Percentiles rank a stretch among this genome's conserved stretches.
phyloP scores from a whole-genome alignment of 2,888 invertebrate species.

The Malacosoma neustria region DNA sequence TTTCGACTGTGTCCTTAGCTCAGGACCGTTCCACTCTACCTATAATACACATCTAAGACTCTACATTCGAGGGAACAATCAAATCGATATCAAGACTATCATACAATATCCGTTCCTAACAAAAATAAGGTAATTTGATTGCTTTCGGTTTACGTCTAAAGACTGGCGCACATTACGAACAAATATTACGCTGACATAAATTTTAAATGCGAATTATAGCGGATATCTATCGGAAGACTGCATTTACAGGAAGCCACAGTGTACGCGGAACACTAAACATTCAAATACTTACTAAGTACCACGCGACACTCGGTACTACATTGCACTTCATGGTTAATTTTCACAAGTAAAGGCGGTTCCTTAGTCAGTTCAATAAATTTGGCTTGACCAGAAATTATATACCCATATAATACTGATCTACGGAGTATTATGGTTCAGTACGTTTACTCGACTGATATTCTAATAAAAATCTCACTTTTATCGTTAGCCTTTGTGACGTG shows the following conservation, averaged over 20 bases:
- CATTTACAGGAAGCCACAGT: constrained; percentile 70
- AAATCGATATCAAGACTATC: constrained; percentile 18
- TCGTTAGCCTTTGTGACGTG: constrained; percentile 35
- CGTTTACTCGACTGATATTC: constrained; percentile 30
- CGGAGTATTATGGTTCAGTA: constrained; percentile 50
- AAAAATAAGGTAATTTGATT: constrained; percentile 28
- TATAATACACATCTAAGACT: constrained; percentile 18
- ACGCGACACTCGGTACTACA: constrained; percentile 50
- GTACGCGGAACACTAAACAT: constrained; percentile 60
- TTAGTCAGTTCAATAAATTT: constrained; percentile 67
- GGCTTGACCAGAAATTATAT: constrained; percentile 62
- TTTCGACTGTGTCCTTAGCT: constrained; percentile 45
- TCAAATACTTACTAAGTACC: constrained; percentile 64
- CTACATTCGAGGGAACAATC: background rate
- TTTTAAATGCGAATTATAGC: constrained; percentile 64
- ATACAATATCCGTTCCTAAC: constrained; percentile 25
- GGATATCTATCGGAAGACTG: constrained; percentile 73
- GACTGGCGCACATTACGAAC: constrained; percentile 4
- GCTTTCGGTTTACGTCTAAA: constrained; percentile 23
- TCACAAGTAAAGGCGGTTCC: constrained; percentile 65
- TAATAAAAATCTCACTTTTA: constrained; percentile 49
- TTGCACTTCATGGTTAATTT: constrained; percentile 58
- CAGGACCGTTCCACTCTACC: constrained; percentile 42
- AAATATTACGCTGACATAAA: constrained; percentile 40
- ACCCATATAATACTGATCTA: constrained; percentile 50